Evolutionary conservation across 2,888 invertebrate species (phyloP).

Genomic region (Oscheius sp.): DNA sequence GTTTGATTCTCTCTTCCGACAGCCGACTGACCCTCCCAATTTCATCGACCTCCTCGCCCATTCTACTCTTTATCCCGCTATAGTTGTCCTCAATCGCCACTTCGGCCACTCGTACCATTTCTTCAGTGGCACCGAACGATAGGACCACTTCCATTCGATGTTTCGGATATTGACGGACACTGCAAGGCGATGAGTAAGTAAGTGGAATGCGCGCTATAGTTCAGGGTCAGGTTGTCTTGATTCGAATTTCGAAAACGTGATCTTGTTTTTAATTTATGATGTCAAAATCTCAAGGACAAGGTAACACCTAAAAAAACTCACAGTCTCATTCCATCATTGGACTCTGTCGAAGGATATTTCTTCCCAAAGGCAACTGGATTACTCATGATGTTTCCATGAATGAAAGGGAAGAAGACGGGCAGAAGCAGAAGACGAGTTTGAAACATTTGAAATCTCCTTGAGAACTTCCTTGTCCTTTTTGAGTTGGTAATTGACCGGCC

Average conservation of each 20-base stretch:
- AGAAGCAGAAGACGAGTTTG: not conserved
- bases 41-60: constrained; percentile 11
- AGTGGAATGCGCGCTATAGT: not conserved
- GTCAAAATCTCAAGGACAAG: not conserved
- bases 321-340: constrained; percentile 13
- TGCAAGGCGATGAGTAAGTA: too few species aligned
- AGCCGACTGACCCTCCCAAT: constrained; percentile 15
- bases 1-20: not conserved
- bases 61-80: not conserved
- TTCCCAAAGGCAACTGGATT: not conserved
- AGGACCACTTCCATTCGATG: constrained; percentile 22
- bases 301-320: constrained; percentile 5
- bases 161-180: constrained; percentile 17
- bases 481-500: too few species aligned
- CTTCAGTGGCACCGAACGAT: constrained; percentile 20
- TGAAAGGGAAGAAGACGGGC: not conserved
- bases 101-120: constrained; percentile 19
- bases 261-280: too few species aligned
- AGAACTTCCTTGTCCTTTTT: too few species aligned
- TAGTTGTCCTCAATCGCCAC: constrained; percentile 23
- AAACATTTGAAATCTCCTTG: too few species aligned
- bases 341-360: not conserved
- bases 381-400: not conserved
- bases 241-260: constrained; percentile 1
- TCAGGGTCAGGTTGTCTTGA: not conserved